phyloP scores from a whole-genome alignment of 2,888 invertebrate species.

The Drosophila imparisetae region DNA sequence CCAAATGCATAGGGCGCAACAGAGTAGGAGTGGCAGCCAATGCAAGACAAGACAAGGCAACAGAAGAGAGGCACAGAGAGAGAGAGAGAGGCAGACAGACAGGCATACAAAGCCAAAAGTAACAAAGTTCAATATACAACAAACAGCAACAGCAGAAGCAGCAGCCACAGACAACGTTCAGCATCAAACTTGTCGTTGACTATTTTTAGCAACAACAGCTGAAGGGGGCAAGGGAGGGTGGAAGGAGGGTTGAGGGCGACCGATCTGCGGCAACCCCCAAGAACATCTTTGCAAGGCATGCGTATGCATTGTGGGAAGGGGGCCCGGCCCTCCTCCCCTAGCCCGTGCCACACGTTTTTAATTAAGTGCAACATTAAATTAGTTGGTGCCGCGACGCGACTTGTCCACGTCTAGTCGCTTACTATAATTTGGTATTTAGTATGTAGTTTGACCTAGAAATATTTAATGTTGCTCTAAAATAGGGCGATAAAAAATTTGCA shows the following conservation, averaged over 20 bases:
- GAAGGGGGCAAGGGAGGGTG: conserved; percentile 9
- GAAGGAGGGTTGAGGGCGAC: background rate
- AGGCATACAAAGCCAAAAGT: conserved; percentile 62
- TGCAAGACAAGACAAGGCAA: conserved; percentile 48
- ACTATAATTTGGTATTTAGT: conserved; percentile 67
- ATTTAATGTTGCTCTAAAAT: conserved; percentile 39
- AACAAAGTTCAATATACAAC: conserved; percentile 76
- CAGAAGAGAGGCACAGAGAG: conserved; percentile 29
- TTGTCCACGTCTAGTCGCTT: conserved; percentile 41
- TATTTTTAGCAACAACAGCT: conserved; percentile 62
- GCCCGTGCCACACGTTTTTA: conserved; percentile 65
- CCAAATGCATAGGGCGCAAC: conserved; percentile 65
- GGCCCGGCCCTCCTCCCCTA: background rate
- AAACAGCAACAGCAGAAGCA: conserved; percentile 22
- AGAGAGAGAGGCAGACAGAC: conserved; percentile 32
- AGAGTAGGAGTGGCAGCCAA: conserved; percentile 69
- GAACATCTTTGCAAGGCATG: conserved; percentile 37
- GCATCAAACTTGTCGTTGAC: conserved; percentile 48
- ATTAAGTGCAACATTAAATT: conserved; percentile 81
- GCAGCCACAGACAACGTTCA: conserved; percentile 48
- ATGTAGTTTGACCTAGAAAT: conserved; percentile 77
- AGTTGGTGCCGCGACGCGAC: conserved; percentile 51
- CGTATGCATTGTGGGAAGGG: conserved; percentile 29
- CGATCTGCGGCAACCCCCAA: conserved; percentile 47
- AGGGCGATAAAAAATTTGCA: background rate